These are phyloP conservation scores for Prionchulus punctatus DNA, from an alignment of 2,888 invertebrate genomes.

Conservation along the genomic window DNA sequence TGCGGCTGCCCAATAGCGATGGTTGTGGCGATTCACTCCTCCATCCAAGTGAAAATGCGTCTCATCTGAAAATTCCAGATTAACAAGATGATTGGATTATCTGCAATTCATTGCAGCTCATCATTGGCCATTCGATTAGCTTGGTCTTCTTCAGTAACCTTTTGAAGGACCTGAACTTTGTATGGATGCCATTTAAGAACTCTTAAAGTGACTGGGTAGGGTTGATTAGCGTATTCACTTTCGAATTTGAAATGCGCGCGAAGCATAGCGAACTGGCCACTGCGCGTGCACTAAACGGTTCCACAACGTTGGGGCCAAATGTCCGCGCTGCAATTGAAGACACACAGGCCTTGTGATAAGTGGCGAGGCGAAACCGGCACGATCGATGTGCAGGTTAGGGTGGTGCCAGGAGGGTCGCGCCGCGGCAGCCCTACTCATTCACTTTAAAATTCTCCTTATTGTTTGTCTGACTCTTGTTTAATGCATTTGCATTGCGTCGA, in stretches of 20 bases:
- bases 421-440: too few species aligned
- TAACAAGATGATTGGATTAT: background rate
- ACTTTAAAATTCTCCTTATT: background rate
- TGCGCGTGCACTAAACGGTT: too few species aligned
- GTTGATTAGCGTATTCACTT: too few species aligned
- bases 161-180: background rate
- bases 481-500: background rate
- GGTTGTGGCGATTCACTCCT: background rate
- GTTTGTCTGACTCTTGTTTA: background rate
- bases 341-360: too few species aligned
- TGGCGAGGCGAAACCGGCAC: too few species aligned
- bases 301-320: too few species aligned
- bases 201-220: too few species aligned
- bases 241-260: too few species aligned
- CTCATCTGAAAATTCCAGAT: background rate
- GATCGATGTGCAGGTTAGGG: too few species aligned
- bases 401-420: too few species aligned
- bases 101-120: background rate
- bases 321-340: too few species aligned
- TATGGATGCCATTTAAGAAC: constrained; percentile 1
- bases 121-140: background rate
- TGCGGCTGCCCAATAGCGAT: background rate
- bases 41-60: constrained; percentile 1
- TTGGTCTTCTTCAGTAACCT: background rate
- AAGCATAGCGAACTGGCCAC: too few species aligned